Evolutionary conservation across 1,140 invertebrate genomes (phyloP).

Genomic region (Pteromalus puparum): DNA sequence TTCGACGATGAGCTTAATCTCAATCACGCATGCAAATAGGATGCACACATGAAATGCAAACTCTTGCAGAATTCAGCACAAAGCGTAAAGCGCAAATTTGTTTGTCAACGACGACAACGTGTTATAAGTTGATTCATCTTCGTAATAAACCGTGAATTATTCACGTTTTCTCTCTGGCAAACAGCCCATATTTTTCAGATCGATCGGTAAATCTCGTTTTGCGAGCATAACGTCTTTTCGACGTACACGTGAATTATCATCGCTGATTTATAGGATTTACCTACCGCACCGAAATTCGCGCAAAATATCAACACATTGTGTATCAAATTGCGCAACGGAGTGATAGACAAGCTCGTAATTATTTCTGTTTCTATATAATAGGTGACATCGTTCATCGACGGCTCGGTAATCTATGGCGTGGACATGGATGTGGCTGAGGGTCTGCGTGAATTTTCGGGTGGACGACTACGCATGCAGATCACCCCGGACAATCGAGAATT

Average conservation of each 20-base stretch:
- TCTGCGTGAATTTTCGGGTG: constrained; percentile 78
- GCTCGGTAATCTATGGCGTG: constrained; percentile 89
- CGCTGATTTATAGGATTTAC: not conserved
- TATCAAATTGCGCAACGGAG: too few relatives aligned
- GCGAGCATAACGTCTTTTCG: not conserved
- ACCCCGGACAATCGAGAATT: constrained; percentile 80
- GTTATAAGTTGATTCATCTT: constrained; percentile 22
- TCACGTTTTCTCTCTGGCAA: not conserved
- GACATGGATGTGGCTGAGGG: constrained; percentile 73
- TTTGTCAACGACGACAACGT: constrained; percentile 15
- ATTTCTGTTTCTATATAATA: constrained; percentile 53
- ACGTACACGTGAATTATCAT: not conserved
- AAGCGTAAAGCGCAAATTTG: constrained; percentile 18
- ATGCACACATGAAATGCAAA: constrained; percentile 18
- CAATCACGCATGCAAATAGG: constrained; percentile 29
- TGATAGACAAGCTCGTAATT: too few relatives aligned
- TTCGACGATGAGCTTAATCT: constrained; percentile 31
- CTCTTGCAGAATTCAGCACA: not conserved
- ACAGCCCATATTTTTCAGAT: constrained; percentile 14
- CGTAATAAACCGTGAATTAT: constrained; percentile 27
- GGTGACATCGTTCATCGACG: constrained; percentile 91
- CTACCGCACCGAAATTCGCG: not conserved
- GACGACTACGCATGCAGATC: constrained; percentile 80
- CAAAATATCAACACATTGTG: too few relatives aligned
- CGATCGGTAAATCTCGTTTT: constrained; percentile 10